Evolutionary conservation across 2,888 invertebrate species (phyloP), one percentile per base, ranked within the genome.

Genomic region (Drosophila ochracea): DNA sequence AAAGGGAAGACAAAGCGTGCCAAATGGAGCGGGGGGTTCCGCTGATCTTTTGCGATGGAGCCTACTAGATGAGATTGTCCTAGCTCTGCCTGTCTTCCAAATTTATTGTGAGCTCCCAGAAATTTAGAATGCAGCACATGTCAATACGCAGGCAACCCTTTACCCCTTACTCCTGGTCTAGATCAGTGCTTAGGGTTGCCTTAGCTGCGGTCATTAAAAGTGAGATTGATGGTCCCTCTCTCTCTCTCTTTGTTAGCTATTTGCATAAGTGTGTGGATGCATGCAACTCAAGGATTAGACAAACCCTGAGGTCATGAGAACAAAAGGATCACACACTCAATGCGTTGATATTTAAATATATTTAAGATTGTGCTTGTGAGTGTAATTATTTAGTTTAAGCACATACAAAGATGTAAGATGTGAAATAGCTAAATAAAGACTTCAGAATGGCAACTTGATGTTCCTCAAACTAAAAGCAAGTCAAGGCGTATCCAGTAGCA

Each of bases 401-500:
- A 52, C 30, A 55, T 62, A 39, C 6, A 11, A 58, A 21, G 1
- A 28, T 30, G 28, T 49, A 6, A 16, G 19, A 60, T 31, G 31
- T 30, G 30, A 30, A 30, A 30, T 30, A 25, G 39, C 72, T n/a
- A 16, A 72, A 59, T 41, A n/a, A 4, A 59, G 16, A 50, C 28
- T 39, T 7, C 30, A 30, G 30, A 7, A 30, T 30, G 30, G 30
- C 7, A 30, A 30, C 30, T 30, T 30, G 7, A 30, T 30, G 30
- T 30, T 30, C 30, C 30, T 30, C 30, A 30, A 30, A 30, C 30
- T 30, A 7, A 30, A 30, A 30, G 7, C 30, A 30, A 30, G 30
- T 30, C 31, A 90, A 1, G 73, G 49, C 16, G 92, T 90, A 65
- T 92, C 68, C 28, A 91, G 87, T 21, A 93, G 64, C 75, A 83